A percentile compares a stretch with the other conserved stretches of the same genome.
phyloP scores from a whole-genome alignment of 2,113 vertebrate genomes.

The Solea solea region DNA sequence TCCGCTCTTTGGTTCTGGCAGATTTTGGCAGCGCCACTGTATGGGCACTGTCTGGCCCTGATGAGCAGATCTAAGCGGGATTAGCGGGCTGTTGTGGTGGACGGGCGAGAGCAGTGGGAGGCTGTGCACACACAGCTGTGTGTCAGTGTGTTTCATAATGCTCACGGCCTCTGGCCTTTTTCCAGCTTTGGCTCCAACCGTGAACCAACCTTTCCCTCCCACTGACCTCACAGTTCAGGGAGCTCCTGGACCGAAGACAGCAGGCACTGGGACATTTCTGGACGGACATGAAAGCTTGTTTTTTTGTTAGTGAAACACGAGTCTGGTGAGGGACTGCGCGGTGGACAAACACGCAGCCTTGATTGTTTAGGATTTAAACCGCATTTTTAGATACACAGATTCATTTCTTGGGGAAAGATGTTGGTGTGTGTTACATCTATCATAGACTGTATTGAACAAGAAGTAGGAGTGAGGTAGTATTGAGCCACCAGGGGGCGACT shows the following conservation, averaged over 20 bases:
- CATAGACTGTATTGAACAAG: too few relatives aligned
- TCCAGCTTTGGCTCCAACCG: slow-evolving; percentile 59
- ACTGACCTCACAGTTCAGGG: slow-evolving; percentile 64
- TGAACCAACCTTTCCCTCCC: slow-evolving; percentile 58
- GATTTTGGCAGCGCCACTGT: slow-evolving; percentile 59
- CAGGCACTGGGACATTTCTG: slow-evolving; percentile 59
- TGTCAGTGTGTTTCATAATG: slow-evolving; percentile 78
- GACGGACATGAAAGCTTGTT: slow-evolving; percentile 58
- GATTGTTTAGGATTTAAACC: slow-evolving; percentile 16
- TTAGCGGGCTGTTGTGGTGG: slow-evolving; percentile 73
- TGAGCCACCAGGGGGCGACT: too few relatives aligned
- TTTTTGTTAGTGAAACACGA: slow-evolving; percentile 59
- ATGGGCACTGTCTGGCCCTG: slow-evolving; percentile 59
- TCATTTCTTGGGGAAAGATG: not conserved
- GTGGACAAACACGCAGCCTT: slow-evolving; percentile 26
- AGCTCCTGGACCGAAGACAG: slow-evolving; percentile 51
- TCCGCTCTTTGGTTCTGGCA: slow-evolving; percentile 70
- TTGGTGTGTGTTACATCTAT: not conserved
- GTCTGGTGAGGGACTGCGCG: slow-evolving; percentile 43
- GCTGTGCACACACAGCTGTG: slow-evolving; percentile 80
- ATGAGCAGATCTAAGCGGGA: slow-evolving; percentile 76
- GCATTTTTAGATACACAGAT: not conserved
- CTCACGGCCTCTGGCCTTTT: slow-evolving; percentile 59
- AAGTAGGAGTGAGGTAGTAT: too few relatives aligned
- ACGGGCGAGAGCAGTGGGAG: slow-evolving; percentile 69